Evolutionary conservation across 1,140 invertebrate species (phyloP), one percentile per base, ranked within the genome.

Genomic region (Papilio xuthus): DNA sequence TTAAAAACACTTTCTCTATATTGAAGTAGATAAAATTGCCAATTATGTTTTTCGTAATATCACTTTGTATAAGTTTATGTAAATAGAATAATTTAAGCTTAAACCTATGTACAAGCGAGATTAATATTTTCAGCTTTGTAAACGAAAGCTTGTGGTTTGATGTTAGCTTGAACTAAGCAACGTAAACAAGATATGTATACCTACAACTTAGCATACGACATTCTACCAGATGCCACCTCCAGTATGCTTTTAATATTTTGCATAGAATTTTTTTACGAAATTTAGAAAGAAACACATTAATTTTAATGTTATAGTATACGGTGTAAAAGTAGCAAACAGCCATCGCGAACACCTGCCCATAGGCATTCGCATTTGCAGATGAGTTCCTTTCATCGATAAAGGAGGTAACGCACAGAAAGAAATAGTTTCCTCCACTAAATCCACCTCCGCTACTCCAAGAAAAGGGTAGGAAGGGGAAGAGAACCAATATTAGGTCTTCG

Each of bases 71-170:
- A 12, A 6, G 10, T 44, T 44, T 44, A 13, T 56, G 20, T 56
- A 20, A 20, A 56, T 56, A 20, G n/a, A 56, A 20, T 20, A 20
- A 20, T 23, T 56, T 20, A 56, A 56, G 53, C 53, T 56, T 56
- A 56, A 9, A 56, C 53, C n/a, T 56, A 1, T 20, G 4, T 56
- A 23, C n/a, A 20, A 4, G 8, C n/a, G 7, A 56, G n/a, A 56
- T 50, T 50, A 50, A 50, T 50, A 50, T 23, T 56, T 53, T 56
- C 53, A 56, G 53, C 53, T 56, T 18, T 56, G 53, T 56, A 56
- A 56, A 56, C 53, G 53, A 56, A 20, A 20, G n/a, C 53, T 56
- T 56, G 53, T 23, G 53, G 53, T 56, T 56, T 20, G 18, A 56
- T 56, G 53, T 56, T 20, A 56, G 53, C 53, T 56, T 2, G 1